Percentiles rank a stretch among this genome's conserved stretches.
Conservation (phyloP, 1,140 invertebrate species). For the Heliothis subflexa region DNA sequence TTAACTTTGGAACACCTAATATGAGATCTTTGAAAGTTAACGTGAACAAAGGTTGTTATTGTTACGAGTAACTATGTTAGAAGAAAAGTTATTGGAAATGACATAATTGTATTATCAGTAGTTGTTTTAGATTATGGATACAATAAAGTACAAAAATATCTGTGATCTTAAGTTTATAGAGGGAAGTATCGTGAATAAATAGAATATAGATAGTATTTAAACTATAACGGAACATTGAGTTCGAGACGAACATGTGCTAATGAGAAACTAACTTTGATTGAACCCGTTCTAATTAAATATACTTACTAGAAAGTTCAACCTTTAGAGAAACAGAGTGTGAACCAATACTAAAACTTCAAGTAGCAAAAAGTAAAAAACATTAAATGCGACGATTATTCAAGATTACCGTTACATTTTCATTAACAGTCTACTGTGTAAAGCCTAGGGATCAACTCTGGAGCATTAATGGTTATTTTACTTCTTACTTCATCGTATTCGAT, state of each 20-base stretch:
- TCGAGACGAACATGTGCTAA: background rate
- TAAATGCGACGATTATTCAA: slow-evolving; percentile 2
- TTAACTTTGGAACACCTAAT: background rate
- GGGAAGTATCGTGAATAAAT: too few species aligned
- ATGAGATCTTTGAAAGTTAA: background rate
- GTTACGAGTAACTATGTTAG: background rate
- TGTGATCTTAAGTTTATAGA: too few species aligned
- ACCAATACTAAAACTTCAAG: too few species aligned
- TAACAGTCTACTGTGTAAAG: background rate
- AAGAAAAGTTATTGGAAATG: background rate
- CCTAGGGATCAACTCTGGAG: background rate
- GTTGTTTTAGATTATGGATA: too few species aligned
- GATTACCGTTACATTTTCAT: slow-evolving; percentile 5
- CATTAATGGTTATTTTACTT: background rate
- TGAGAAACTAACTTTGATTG: slow-evolving; percentile 20
- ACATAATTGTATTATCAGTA: too few species aligned
- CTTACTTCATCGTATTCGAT: background rate
- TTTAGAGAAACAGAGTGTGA: background rate
- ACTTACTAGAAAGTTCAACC: background rate
- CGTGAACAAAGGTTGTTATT: background rate
- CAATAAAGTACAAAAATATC: too few species aligned
- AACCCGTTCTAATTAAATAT: background rate
- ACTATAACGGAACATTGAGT: too few species aligned
- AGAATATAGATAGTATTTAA: too few species aligned
- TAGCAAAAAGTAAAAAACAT: background rate